These are phyloP conservation scores for Ispidina lecontei DNA, from an alignment of 2,797 vertebrate species.

Conservation along the genomic window DNA sequence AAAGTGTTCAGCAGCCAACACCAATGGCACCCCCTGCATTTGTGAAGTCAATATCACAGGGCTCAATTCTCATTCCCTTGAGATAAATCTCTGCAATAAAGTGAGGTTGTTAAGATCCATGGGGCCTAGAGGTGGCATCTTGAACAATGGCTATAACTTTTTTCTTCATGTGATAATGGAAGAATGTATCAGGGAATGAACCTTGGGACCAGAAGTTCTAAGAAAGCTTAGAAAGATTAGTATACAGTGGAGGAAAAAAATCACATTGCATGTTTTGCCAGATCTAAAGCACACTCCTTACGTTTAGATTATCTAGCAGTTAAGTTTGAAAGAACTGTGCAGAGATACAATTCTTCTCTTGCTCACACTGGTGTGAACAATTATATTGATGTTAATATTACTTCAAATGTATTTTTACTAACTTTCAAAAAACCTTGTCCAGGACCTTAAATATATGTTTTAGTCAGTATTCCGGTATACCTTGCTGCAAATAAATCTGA, in stretches of 20 bases:
- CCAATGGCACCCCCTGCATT: accelerated
- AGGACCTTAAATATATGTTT: background rate
- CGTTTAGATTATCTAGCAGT: background rate
- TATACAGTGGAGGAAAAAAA: background rate
- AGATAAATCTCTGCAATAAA: background rate
- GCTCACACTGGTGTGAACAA: background rate
- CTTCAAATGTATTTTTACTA: background rate
- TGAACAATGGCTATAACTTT: background rate
- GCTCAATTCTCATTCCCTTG: background rate
- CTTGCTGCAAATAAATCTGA: background rate
- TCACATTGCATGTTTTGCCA: background rate
- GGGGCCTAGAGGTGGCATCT: background rate
- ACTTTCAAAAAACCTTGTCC: background rate
- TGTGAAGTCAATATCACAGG: background rate
- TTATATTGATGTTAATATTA: background rate
- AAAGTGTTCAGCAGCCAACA: background rate
- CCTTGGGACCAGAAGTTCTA: background rate
- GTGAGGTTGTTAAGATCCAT: background rate
- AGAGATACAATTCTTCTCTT: background rate
- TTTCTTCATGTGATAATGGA: background rate
- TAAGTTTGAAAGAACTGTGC: background rate
- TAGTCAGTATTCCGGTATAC: background rate
- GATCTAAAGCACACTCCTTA: background rate
- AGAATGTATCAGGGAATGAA: background rate
- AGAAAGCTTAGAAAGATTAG: background rate